Conservation (phyloP, 1,140 invertebrate species). For the Phymastichus coffea region DNA sequence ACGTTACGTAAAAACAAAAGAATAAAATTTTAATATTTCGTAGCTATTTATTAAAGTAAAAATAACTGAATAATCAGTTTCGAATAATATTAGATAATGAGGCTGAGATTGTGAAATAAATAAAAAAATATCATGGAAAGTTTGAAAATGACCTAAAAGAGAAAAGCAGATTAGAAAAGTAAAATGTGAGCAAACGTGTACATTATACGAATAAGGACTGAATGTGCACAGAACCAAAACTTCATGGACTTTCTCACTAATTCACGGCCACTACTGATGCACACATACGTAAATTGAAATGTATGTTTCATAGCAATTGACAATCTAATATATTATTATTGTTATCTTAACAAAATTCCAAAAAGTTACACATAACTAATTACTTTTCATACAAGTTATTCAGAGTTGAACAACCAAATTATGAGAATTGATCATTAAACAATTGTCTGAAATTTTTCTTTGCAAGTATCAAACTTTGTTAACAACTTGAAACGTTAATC, state of each 20-base stretch:
- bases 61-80: neutral
- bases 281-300: constrained; percentile 8
- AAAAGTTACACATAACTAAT: no score
- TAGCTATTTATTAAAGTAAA: constrained; percentile 4
- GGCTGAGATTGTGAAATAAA: neutral
- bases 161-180: constrained; percentile 50
- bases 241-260: constrained; percentile 49
- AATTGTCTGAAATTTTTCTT: no score
- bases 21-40: neutral
- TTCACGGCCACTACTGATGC: constrained; percentile 30
- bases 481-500: no score
- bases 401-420: no score
- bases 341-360: neutral
- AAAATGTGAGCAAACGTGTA: constrained; percentile 45
- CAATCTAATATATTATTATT: neutral
- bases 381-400: no score
- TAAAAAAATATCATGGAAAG: constrained; percentile 10
- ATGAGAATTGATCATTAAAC: no score
- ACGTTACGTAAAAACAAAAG: constrained; percentile 7
- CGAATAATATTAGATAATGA: no score
- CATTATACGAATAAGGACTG: constrained; percentile 47
- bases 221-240: constrained; percentile 55
- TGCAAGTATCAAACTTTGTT: no score
- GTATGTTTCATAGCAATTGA: neutral
- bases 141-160: constrained; percentile 46